Evolutionary conservation across 2,888 invertebrate genomes (phyloP).

Genomic region (Anorthoa munda): DNA sequence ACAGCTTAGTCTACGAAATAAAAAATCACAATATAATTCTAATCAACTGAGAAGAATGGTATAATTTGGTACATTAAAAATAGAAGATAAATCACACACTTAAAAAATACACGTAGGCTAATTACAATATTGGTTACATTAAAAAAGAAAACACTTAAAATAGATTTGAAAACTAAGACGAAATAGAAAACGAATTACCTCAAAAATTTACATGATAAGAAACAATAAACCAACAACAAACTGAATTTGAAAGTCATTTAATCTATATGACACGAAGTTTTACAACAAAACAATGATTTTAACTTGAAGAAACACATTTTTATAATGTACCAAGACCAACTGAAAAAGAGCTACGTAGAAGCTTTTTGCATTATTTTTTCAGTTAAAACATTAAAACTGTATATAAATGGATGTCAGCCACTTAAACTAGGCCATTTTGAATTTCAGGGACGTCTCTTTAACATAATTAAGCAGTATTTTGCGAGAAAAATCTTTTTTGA

Average conservation of each 20-base stretch:
- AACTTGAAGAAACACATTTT: constrained; percentile 53
- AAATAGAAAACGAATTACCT: not conserved
- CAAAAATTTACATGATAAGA: constrained; percentile 13
- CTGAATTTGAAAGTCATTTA: constrained; percentile 33
- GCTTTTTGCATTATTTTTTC: constrained; percentile 57
- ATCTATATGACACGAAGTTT: constrained; percentile 43
- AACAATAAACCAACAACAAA: constrained; percentile 33
- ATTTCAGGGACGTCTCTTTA: constrained; percentile 63
- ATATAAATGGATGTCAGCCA: constrained; percentile 66
- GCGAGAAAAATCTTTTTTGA: constrained; percentile 53
- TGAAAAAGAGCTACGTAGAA: constrained; percentile 46
- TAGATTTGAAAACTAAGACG: not conserved
- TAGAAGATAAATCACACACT: too few species aligned
- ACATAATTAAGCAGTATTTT: constrained; percentile 69
- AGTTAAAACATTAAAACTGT: constrained; percentile 68
- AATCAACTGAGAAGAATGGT: too few species aligned
- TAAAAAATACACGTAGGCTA: too few species aligned
- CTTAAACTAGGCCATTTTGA: constrained; percentile 63
- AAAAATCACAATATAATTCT: too few species aligned
- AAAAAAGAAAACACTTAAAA: not conserved
- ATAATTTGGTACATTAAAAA: too few species aligned
- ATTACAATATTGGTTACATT: too few species aligned
- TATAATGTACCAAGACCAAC: constrained; percentile 54
- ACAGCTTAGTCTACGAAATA: too few species aligned
- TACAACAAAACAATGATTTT: constrained; percentile 52